Conservation (phyloP, 2,797 vertebrate genomes). For the Tinamus major region DNA sequence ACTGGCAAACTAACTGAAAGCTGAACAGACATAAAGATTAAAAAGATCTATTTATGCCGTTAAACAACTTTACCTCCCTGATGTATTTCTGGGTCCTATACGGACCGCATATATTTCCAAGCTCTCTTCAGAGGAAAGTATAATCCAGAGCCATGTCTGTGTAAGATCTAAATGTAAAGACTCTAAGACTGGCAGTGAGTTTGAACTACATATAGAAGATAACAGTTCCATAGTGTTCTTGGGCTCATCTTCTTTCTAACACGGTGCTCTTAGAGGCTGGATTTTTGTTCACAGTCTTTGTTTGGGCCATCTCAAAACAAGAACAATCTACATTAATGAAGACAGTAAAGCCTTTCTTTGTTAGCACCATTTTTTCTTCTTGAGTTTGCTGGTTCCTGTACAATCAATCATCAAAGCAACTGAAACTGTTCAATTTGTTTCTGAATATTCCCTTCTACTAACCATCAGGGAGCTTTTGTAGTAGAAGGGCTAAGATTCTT, state of each 20-base stretch:
- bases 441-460: constrained; percentile 18
- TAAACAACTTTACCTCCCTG: not conserved
- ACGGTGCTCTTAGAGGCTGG: not conserved
- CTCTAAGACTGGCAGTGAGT: not conserved
- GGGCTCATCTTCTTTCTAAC: not conserved
- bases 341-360: not conserved
- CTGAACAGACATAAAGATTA: not conserved
- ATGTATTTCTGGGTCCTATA: not conserved
- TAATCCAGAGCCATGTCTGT: fast-evolving
- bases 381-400: not conserved
- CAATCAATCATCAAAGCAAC: not conserved
- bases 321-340: not conserved
- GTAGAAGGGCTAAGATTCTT: not conserved
- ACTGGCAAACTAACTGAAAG: not conserved
- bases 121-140: not conserved
- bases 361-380: not conserved
- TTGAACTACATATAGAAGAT: not conserved
- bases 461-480: not conserved
- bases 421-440: constrained; percentile 4
- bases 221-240: not conserved
- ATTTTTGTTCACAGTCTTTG: not conserved
- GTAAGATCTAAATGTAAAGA: not conserved
- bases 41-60: not conserved
- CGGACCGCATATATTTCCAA: not conserved
- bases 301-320: not conserved